Conservation (phyloP, 2,888 invertebrate species). For the Eupithecia pulchellata region DNA sequence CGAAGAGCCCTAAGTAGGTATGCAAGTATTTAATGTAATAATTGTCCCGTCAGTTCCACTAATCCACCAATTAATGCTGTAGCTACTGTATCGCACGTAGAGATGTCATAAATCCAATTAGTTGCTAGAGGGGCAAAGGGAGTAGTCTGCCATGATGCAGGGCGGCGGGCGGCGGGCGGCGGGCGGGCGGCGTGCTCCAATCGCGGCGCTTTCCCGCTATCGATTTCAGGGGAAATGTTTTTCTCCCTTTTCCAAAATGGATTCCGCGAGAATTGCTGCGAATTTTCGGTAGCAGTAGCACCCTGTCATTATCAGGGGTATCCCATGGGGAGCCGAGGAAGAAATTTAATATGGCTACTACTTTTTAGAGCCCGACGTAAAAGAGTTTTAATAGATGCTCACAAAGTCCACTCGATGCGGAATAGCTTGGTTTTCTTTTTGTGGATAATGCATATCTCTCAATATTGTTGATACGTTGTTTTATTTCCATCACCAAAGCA, state of each 20-base stretch:
- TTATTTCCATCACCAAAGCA: not conserved
- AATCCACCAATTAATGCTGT: slow-evolving; percentile 5
- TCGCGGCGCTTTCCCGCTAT: slow-evolving; percentile 70
- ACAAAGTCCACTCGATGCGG: not conserved
- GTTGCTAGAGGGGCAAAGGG: slow-evolving; percentile 43
- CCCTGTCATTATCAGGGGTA: not conserved
- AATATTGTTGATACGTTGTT: not conserved
- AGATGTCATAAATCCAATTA: slow-evolving; percentile 40
- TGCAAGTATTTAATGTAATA: not conserved
- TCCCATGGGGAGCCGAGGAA: not conserved
- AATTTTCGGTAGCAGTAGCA: slow-evolving; percentile 1
- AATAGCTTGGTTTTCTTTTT: not conserved
- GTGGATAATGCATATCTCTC: not conserved
- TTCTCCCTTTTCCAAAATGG: slow-evolving; percentile 52
- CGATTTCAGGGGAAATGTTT: slow-evolving; percentile 69
- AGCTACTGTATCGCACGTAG: slow-evolving; percentile 20
- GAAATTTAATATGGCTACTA: not conserved
- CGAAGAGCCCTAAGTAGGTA: not conserved
- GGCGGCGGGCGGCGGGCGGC: slow-evolving; percentile 69
- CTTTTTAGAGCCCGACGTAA: not conserved
- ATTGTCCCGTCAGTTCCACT: not conserved
- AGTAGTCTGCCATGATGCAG: slow-evolving; percentile 71
- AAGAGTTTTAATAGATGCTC: not conserved
- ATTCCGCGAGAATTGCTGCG: slow-evolving; percentile 24
- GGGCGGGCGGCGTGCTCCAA: slow-evolving; percentile 69